Conservation (phyloP, 2,888 invertebrate species). For the Anagyrus pseudococci region DNA sequence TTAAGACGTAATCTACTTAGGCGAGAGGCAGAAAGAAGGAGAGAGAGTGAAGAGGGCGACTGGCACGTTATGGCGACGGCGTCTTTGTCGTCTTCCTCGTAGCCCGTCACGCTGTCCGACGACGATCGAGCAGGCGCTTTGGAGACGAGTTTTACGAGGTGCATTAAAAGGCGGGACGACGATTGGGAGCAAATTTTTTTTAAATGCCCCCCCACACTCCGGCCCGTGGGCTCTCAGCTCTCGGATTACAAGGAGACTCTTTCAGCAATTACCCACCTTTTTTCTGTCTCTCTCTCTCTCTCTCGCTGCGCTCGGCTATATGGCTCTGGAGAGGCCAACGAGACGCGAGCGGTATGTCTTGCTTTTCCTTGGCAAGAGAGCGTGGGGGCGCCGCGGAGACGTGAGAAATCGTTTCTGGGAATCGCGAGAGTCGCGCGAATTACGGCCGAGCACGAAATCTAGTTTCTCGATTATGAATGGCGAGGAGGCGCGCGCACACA, state of each 20-base stretch:
- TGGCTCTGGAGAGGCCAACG: too few species aligned
- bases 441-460: background rate
- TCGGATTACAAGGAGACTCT: background rate
- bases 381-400: background rate
- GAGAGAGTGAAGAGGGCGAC: too few species aligned
- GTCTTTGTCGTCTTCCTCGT: too few species aligned
- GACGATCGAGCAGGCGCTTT: too few species aligned
- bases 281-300: constrained; percentile 4
- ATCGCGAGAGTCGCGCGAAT: background rate
- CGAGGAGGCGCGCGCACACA: too few species aligned
- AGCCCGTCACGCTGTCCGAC: too few species aligned
- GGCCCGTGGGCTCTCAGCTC: background rate
- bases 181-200: constrained; percentile 37
- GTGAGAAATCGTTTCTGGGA: background rate
- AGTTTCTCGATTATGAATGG: background rate
- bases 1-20: constrained; percentile 39
- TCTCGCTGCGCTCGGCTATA: background rate
- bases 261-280: background rate
- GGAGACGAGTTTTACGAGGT: constrained; percentile 33
- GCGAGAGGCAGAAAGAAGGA: background rate
- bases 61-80: too few species aligned
- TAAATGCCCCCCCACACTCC: constrained; percentile 1
- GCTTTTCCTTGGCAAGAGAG: too few species aligned
- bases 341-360: too few species aligned
- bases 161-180: constrained; percentile 31